A percentile compares a stretch with the other conserved stretches of the same genome.
These are phyloP conservation scores for Harpalus rufipes DNA, from an alignment of 2,888 invertebrate genomes.

Conservation along the genomic window DNA sequence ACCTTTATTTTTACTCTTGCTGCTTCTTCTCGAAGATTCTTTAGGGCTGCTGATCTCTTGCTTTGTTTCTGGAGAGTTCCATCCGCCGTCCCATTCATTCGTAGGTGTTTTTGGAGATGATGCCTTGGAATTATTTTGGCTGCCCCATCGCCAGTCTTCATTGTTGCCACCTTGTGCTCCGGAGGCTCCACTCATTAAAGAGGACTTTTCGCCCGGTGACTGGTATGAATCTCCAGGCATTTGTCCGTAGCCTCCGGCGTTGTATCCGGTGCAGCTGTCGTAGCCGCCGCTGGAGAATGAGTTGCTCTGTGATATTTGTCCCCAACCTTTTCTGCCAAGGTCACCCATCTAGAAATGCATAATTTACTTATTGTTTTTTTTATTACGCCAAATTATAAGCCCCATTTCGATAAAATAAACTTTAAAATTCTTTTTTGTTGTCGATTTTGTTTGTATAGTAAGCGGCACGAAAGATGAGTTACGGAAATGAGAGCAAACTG, in stretches of 20 bases:
- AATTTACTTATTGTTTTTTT: background rate
- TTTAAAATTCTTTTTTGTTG: too few species aligned
- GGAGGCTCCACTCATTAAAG: slow-evolving; percentile 75
- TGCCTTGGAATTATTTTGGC: slow-evolving; percentile 76
- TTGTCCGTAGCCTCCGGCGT: slow-evolving; percentile 74
- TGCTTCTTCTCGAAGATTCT: slow-evolving; percentile 68
- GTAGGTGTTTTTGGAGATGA: slow-evolving; percentile 76
- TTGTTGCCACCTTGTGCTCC: slow-evolving; percentile 72
- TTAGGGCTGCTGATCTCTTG: slow-evolving; percentile 69
- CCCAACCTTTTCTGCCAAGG: slow-evolving; percentile 84
- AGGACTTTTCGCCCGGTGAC: slow-evolving; percentile 77
- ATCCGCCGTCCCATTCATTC: slow-evolving; percentile 73
- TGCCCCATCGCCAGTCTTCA: slow-evolving; percentile 76
- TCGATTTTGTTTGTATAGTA: too few species aligned
- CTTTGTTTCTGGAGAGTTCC: slow-evolving; percentile 69
- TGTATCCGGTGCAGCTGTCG: slow-evolving; percentile 61
- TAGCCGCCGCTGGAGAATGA: slow-evolving; percentile 60
- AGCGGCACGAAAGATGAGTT: too few species aligned
- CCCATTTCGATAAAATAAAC: too few species aligned
- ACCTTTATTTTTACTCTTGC: slow-evolving; percentile 73
- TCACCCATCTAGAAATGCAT: slow-evolving; percentile 80
- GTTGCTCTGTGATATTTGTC: slow-evolving; percentile 74
- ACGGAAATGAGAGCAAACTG: too few species aligned
- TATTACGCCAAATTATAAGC: too few species aligned
- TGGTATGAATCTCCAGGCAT: slow-evolving; percentile 76